Evolutionary conservation across 2,888 invertebrate species (phyloP).

Genomic region (Pterobdella sp.): DNA sequence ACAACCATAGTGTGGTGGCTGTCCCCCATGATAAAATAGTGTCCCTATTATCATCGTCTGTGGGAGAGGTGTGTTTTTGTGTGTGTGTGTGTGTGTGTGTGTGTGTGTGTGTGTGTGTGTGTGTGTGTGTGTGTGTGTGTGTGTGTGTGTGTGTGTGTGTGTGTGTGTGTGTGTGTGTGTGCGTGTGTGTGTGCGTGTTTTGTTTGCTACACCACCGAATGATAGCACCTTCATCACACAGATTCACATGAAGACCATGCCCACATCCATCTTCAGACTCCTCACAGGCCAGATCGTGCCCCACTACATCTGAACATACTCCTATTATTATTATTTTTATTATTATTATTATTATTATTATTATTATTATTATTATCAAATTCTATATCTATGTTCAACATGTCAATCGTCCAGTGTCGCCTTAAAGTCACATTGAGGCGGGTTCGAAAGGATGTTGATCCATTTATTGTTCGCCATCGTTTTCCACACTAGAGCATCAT

Average conservation of each 20-base stretch:
- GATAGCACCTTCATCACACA: conserved; percentile 51
- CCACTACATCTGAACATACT: conserved; percentile 71
- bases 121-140: conserved; percentile 1
- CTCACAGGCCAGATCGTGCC: conserved; percentile 98
- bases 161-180: conserved; percentile 1
- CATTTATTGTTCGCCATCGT: no score
- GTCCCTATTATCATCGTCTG: conserved; percentile 93
- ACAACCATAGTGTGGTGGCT: conserved; percentile 97
- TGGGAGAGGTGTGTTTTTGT: conserved; percentile 75
- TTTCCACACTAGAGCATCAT: no score
- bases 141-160: conserved; percentile 1
- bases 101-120: neutral
- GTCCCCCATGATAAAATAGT: conserved; percentile 99
- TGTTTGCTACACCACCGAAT: neutral
- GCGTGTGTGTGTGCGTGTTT: neutral
- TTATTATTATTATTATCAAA: neutral
- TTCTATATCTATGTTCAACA: neutral
- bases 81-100: conserved; percentile 1
- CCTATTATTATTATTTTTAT: neutral
- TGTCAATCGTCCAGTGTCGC: no score
- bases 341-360: conserved; percentile 6
- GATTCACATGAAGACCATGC: conserved; percentile 99
- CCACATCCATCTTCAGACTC: conserved; percentile 97
- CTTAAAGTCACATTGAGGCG: no score
- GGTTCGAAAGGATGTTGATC: no score